Evolutionary conservation across 2,888 invertebrate genomes (phyloP).

Genomic region (Morpho achilles): DNA sequence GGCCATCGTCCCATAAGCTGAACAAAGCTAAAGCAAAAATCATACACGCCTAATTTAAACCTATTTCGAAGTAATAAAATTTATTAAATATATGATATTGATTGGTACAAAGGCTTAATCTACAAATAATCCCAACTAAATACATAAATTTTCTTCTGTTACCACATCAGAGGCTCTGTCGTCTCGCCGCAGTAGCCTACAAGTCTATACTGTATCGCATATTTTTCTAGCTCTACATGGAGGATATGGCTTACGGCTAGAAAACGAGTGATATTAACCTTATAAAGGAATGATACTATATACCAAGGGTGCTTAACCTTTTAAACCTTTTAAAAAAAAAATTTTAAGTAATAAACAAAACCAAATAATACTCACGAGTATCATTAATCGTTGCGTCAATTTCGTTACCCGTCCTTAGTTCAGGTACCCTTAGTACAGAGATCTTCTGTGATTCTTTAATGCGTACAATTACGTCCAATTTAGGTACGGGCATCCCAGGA

Average conservation of each 20-base stretch:
- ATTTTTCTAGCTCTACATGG: background rate
- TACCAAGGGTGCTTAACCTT: no score
- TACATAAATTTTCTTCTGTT: background rate
- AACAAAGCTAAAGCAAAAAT: no score
- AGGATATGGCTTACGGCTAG: background rate
- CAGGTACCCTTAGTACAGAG: constrained; percentile 80
- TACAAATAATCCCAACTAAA: background rate
- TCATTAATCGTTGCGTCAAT: constrained; percentile 74
- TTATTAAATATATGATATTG: background rate
- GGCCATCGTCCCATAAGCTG: no score
- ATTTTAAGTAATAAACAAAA: constrained; percentile 14
- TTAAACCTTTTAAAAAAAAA: no score
- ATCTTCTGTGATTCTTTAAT: constrained; percentile 82
- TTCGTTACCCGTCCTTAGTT: constrained; percentile 82
- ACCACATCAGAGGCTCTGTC: background rate
- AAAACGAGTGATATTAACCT: no score
- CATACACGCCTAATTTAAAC: no score
- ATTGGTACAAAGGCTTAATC: background rate
- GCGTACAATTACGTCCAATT: constrained; percentile 81
- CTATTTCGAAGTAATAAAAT: background rate
- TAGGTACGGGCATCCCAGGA: constrained; percentile 82
- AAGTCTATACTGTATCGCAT: background rate
- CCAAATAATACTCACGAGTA: constrained; percentile 47
- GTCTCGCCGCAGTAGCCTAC: background rate
- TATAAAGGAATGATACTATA: no score